Base-by-base conservation (phyloP, 1,140 invertebrate species). In the Cotesia chilonis region DNA sequence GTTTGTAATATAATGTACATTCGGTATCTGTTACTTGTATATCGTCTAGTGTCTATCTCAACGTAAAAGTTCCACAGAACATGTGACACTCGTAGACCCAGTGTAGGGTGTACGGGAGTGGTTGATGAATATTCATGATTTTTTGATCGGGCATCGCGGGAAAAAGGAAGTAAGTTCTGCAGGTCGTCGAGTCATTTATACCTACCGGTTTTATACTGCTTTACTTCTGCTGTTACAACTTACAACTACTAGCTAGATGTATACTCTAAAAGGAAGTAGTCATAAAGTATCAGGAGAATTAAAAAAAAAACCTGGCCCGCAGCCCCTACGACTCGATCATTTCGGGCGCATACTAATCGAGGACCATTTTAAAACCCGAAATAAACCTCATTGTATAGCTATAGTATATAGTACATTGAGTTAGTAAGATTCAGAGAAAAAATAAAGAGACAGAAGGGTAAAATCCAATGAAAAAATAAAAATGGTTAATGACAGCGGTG, bases 61-160 rank as follows among this genome's bases (percentile, higher is more conserved):
- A 28, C 28, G 28, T 28, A 28, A 28, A 28, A 28, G 41, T 47
- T 2, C 1, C 6, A 9, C 6, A 5, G 5, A 47, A 47, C 41
- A 47, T 71, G 10, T 65, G 60, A 12, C 63, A 38, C 37, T 41
- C 63, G 38, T 37, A 47, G 12, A 47, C 41, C 41, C 41, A 47
- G 41, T 47, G 7, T 47, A 6, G 41, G 41, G 41, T 47, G 41
- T 47, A 10, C 10, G 41, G 2, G 36, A 65, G 6, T 9, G 66
- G 35, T 41, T 54, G 36, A 76, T 76, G 73, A 68, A 76, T 76
- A 76, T 76, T 76, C 75, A 76, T 76, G 71, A 72, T 69, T 74
- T 76, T 74, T 76, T 74, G 70, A 76, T 74, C 75, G 73, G 71
- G 41, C 64, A 76, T 74, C 70, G 68, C 66, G 75, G 69, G 68